Conservation (phyloP, 2,113 vertebrate genomes). For the Anguilla rostrata region DNA sequence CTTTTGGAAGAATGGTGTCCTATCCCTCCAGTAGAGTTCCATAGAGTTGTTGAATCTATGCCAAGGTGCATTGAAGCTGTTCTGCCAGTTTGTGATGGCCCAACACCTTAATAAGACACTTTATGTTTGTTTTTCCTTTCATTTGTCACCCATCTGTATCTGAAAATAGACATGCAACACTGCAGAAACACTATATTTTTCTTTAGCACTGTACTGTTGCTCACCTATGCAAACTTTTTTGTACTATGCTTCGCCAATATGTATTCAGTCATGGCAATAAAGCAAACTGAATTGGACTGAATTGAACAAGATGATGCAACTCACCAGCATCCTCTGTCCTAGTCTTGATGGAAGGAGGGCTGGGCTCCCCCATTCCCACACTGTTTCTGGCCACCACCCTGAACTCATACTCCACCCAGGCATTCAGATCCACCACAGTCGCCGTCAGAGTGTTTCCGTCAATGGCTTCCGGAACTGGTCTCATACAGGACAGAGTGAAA, state of each 20-base stretch:
- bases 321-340: slow-evolving; percentile 94
- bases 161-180: no score
- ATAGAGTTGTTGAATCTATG: no score
- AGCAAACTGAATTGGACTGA: background rate
- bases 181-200: no score
- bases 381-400: slow-evolving; percentile 88
- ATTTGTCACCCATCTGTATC: no score
- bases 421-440: slow-evolving; percentile 89
- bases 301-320: slow-evolving; percentile 46
- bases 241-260: background rate
- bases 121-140: no score
- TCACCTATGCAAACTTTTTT: background rate
- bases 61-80: no score
- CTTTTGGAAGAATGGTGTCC: no score
- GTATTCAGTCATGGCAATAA: background rate
- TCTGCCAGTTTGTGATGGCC: no score
- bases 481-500: background rate
- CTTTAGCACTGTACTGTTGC: no score
- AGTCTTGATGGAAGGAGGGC: slow-evolving; percentile 88
- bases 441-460: slow-evolving; percentile 84
- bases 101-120: no score
- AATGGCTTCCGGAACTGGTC: slow-evolving; percentile 82
- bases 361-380: slow-evolving; percentile 91
- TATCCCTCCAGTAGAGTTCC: no score
- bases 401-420: slow-evolving; percentile 98